These are phyloP conservation scores for Drosophila obscura DNA, from an alignment of 1,140 invertebrate species.

Conservation along the genomic window DNA sequence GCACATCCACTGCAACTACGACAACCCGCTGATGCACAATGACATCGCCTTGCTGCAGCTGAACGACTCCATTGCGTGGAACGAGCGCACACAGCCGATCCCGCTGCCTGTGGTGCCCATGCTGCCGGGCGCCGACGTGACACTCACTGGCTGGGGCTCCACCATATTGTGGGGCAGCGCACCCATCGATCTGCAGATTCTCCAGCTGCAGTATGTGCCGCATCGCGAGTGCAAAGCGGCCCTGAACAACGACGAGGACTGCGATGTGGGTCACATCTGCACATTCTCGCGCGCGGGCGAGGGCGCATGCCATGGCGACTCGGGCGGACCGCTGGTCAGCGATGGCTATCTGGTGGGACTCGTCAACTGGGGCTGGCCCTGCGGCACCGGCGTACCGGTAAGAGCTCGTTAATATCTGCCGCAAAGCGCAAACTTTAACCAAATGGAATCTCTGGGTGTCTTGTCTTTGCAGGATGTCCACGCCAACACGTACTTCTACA, in stretches of 20 bases:
- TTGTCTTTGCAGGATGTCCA: slow-evolving; percentile 77
- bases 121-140: slow-evolving; percentile 63
- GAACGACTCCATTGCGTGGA: slow-evolving; percentile 71
- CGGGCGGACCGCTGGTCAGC: slow-evolving; percentile 85
- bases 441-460: not conserved
- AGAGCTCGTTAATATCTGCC: not conserved
- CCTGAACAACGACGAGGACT: slow-evolving; percentile 21
- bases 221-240: slow-evolving; percentile 29
- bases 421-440: too few species aligned
- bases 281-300: slow-evolving; percentile 85
- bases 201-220: slow-evolving; percentile 40
- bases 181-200: slow-evolving; percentile 52
- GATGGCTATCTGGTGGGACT: slow-evolving; percentile 82
- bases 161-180: slow-evolving; percentile 30
- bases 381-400: slow-evolving; percentile 83
- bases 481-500: slow-evolving; percentile 71
- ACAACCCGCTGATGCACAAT: slow-evolving; percentile 69
- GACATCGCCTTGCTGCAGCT: slow-evolving; percentile 85
- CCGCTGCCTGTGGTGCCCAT: slow-evolving; percentile 28
- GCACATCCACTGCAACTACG: slow-evolving; percentile 66
- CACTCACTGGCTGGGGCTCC: slow-evolving; percentile 83
- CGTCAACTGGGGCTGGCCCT: slow-evolving; percentile 85
- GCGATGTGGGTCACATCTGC: slow-evolving; percentile 85
- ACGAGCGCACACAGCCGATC: slow-evolving; percentile 84
- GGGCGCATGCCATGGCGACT: slow-evolving; percentile 85